phyloP scores from a whole-genome alignment of 1,140 invertebrate species.

The Mycetomoellerius zeteki region DNA sequence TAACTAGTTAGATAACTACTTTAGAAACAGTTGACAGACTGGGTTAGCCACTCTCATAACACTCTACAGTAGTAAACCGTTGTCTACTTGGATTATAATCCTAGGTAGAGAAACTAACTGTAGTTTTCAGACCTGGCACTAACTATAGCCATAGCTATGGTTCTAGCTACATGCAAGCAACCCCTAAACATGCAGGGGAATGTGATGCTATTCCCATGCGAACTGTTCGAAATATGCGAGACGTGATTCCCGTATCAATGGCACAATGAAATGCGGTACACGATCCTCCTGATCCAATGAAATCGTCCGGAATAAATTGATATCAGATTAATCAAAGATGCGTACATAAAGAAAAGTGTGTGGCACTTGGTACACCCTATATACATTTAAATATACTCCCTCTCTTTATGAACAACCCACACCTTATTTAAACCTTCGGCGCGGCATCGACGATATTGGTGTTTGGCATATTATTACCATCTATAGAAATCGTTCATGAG shows the following conservation, averaged over 20 bases:
- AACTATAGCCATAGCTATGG: slow-evolving; percentile 10
- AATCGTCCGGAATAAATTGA: slow-evolving; percentile 19
- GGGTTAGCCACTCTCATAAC: slow-evolving; percentile 16
- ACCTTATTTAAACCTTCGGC: slow-evolving; percentile 15
- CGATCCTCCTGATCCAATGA: background rate
- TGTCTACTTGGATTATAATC: slow-evolving; percentile 38
- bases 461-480: slow-evolving; percentile 74
- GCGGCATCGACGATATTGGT: background rate
- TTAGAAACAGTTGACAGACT: slow-evolving; percentile 19
- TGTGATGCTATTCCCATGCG: slow-evolving; percentile 2
- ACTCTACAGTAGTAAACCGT: slow-evolving; percentile 4
- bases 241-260: slow-evolving; percentile 25
- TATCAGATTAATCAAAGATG: background rate
- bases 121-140: slow-evolving; percentile 22
- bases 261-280: background rate
- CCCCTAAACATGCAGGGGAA: slow-evolving; percentile 30
- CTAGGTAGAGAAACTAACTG: slow-evolving; percentile 43
- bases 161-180: background rate
- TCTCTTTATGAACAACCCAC: background rate
- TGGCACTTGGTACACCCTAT: background rate
- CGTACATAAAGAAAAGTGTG: background rate
- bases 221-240: slow-evolving; percentile 3
- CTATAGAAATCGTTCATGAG: slow-evolving; percentile 73
- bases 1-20: slow-evolving; percentile 9
- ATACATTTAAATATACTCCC: slow-evolving; percentile 2